Evolutionary conservation across 1,140 invertebrate genomes (phyloP).

Genomic region (Dendroctonus ponderosae): DNA sequence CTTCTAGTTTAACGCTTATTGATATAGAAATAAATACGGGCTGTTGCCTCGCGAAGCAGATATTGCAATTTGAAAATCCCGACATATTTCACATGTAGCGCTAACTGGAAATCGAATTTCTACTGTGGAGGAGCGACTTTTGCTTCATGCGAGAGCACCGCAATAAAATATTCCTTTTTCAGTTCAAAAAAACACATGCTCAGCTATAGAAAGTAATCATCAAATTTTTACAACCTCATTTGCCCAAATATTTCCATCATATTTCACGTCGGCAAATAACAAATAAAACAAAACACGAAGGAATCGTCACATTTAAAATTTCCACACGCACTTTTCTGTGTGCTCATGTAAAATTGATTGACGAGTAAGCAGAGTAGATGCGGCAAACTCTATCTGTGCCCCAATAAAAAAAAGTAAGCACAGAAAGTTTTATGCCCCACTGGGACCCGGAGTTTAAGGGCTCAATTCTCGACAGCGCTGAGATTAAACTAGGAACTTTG

Average conservation of each 20-base stretch:
- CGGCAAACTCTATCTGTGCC: constrained; percentile 2
- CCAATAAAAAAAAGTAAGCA: constrained; percentile 7
- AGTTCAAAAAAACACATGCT: no score
- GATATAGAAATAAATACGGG: no score
- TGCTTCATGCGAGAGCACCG: no score
- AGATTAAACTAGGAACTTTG: constrained; percentile 3
- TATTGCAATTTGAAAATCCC: no score
- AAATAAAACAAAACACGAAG: constrained; percentile 1
- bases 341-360: constrained; percentile 11
- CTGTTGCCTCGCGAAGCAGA: no score
- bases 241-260: background rate
- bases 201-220: background rate
- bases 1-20: no score
- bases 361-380: constrained; percentile 8
- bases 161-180: no score
- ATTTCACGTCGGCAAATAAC: background rate
- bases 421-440: constrained; percentile 8
- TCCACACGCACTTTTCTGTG: constrained; percentile 2
- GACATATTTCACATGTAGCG: no score
- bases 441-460: background rate
- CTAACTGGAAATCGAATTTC: no score
- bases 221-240: constrained; percentile 2
- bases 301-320: constrained; percentile 7
- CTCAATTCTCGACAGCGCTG: background rate
- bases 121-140: no score